These are phyloP conservation scores for Gibbula magus DNA, from an alignment of 2,888 invertebrate genomes.

Conservation along the genomic window DNA sequence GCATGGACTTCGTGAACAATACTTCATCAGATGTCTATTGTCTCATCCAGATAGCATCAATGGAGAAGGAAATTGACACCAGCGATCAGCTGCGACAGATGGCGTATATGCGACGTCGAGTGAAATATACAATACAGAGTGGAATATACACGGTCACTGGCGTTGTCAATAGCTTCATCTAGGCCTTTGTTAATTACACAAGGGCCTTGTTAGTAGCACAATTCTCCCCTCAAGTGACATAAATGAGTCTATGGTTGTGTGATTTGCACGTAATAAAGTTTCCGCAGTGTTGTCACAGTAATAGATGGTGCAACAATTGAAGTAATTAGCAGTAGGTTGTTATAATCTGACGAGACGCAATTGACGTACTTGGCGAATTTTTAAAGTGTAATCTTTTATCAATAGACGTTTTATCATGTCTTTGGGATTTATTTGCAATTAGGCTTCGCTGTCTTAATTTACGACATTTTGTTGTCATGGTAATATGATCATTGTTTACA, in stretches of 20 bases:
- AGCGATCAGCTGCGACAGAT: conserved; percentile 16
- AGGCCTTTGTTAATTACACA: background rate
- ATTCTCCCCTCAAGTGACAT: background rate
- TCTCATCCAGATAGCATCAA: background rate
- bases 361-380: background rate
- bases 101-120: background rate
- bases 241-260: background rate
- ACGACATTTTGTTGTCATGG: too few species aligned
- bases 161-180: conserved; percentile 1
- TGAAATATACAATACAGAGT: background rate
- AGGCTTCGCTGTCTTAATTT: too few species aligned
- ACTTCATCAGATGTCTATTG: conserved; percentile 18
- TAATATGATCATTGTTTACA: too few species aligned
- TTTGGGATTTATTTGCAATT: too few species aligned
- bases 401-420: too few species aligned
- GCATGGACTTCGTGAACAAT: background rate
- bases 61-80: conserved; percentile 11
- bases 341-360: conserved; percentile 12
- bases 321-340: background rate
- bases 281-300: background rate
- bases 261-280: conserved; percentile 5
- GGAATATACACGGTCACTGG: background rate
- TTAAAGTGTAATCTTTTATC: too few species aligned
- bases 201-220: background rate
- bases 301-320: background rate